Percentiles rank a stretch among this genome's conserved stretches.
Conservation (phyloP, 2,113 vertebrate species). For the Oenanthe melanoleuca region DNA sequence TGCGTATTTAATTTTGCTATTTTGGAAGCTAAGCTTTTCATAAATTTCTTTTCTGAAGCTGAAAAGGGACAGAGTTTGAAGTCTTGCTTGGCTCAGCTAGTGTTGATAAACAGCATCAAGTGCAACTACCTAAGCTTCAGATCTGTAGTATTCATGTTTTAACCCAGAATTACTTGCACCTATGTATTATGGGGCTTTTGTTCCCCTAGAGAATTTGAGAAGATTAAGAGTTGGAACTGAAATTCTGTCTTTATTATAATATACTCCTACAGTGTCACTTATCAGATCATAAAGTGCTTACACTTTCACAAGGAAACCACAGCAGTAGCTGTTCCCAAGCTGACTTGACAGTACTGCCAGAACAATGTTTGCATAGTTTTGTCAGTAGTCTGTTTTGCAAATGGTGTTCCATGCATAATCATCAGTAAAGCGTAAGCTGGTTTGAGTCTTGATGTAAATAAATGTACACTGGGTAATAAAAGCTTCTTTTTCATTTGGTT, state of each 20-base stretch:
- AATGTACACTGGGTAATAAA: neutral
- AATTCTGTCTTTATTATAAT: conserved; percentile 20
- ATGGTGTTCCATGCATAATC: neutral
- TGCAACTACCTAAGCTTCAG: neutral
- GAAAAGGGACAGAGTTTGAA: neutral
- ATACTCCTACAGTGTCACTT: conserved; percentile 25
- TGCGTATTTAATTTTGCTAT: neutral
- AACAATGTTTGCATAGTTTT: neutral
- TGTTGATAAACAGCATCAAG: neutral
- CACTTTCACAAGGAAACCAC: conserved; percentile 56
- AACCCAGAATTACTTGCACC: neutral
- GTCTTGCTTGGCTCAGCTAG: neutral
- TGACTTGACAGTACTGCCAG: conserved; percentile 19
- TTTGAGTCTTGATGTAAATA: neutral
- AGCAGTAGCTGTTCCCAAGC: conserved; percentile 53
- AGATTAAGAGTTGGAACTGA: neutral
- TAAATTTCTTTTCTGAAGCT: neutral
- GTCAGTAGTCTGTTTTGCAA: conserved; percentile 17
- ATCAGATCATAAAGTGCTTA: conserved; percentile 50
- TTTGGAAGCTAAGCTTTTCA: neutral
- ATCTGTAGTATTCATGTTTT: neutral
- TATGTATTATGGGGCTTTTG: neutral
- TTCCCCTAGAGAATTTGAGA: neutral
- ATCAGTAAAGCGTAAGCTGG: neutral
- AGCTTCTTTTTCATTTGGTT: neutral